Evolutionary conservation across 2,888 invertebrate species (phyloP).

Genomic region (Trachelus tabidus): DNA sequence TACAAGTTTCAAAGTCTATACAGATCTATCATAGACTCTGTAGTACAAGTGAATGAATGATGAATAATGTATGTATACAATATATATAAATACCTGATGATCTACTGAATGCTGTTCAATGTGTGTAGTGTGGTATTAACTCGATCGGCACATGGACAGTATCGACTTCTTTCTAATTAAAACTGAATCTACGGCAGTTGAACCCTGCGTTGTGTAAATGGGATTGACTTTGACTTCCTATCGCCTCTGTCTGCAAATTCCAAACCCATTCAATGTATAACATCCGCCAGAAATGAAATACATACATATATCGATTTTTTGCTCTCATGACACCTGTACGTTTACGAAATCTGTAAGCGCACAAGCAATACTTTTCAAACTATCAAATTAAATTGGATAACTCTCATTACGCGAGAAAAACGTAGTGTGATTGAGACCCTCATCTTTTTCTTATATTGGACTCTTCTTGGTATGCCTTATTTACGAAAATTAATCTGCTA

Average conservation of each 20-base stretch:
- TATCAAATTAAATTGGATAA: background rate
- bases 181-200: no score
- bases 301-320: no score
- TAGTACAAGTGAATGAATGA: no score
- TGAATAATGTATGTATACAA: no score
- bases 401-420: background rate
- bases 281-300: background rate
- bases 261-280: background rate
- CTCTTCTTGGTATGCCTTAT: background rate
- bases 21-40: no score
- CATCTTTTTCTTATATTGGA: background rate
- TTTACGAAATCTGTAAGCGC: no score
- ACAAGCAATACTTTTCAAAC: background rate
- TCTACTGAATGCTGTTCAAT: no score
- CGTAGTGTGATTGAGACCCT: background rate
- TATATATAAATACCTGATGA: no score
- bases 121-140: no score
- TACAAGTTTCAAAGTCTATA: no score
- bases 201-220: background rate
- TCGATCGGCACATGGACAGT: no score
- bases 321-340: background rate
- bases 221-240: background rate
- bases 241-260: background rate
- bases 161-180: no score
- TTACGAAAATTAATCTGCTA: background rate